These are phyloP conservation scores for Drosophila tsacasi DNA, from an alignment of 1,140 invertebrate species.

Conservation along the genomic window DNA sequence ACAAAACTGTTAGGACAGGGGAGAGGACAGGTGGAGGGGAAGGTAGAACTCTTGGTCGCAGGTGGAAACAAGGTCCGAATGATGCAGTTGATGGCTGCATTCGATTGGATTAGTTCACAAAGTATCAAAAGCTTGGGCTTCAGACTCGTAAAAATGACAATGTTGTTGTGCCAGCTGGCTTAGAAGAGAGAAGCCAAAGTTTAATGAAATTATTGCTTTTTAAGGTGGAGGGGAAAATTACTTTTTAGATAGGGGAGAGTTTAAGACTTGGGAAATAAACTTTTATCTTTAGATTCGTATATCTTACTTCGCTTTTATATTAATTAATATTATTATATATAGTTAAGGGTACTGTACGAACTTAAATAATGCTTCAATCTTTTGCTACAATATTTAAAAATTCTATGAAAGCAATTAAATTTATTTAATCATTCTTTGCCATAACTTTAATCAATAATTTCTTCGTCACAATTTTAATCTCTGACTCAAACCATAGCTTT, in stretches of 20 bases:
- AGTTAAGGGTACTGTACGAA: not conserved
- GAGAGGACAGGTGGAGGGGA: not conserved
- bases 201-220: slow-evolving; percentile 26
- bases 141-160: slow-evolving; percentile 34
- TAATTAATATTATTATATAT: not conserved
- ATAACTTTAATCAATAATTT: slow-evolving; percentile 8
- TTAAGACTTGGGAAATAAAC: not conserved
- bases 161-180: slow-evolving; percentile 4
- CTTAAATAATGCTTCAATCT: not conserved
- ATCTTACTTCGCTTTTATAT: not conserved
- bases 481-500: not conserved
- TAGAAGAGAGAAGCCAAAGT: slow-evolving; percentile 3
- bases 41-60: slow-evolving; percentile 26
- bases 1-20: slow-evolving; percentile 27
- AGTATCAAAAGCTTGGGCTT: slow-evolving; percentile 2
- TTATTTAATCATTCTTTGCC: not conserved
- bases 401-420: too few relatives aligned
- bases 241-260: not conserved
- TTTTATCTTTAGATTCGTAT: not conserved
- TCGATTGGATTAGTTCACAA: slow-evolving; percentile 61
- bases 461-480: slow-evolving; percentile 1
- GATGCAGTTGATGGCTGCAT: slow-evolving; percentile 47
- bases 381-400: not conserved
- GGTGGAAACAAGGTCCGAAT: slow-evolving; percentile 43
- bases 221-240: not conserved